Base-by-base conservation (phyloP, 2,888 invertebrate species). In the Dryobota labecula region DNA sequence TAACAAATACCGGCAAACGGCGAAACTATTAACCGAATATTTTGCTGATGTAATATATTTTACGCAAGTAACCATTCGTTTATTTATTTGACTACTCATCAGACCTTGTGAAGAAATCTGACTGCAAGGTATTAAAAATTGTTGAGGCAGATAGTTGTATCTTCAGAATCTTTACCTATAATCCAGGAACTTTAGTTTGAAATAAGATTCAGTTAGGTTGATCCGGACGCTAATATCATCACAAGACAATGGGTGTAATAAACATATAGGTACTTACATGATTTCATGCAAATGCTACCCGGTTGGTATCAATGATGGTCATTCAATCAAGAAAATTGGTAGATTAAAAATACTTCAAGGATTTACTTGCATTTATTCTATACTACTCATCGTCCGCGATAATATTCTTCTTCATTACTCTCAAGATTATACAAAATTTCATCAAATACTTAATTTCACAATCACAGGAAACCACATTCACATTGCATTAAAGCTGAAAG, bases 1-100 rank as follows among this genome's bases (percentile, higher is more conserved):
- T 30, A 81, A 64, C 54, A 81, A 70, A 53, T 53, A 54, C 78
- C 78, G 78, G 77, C 38, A 30, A 67, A 69, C 30, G 30, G 47
- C 30, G 27, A 58, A 49, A 33, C 15, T 3, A 24, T 20, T 13
- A 27, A 13, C 13, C 18, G 24, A 24, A 53, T 60, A 27, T 68
- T 57, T 76, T 30, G 36, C 30, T 38, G 20, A 45, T 57, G 20
- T 38, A 13, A 9, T 30, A 24, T 20, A 53, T 30, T 43, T 27
- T 36, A 56, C 9, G 11, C 13, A 8, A 27, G 24, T 9, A 24
- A 33, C 15, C 20, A 11, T 24, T 56, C 0, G 8, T 11, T 20
- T 41, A 47, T 57, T 43, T n/a, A 27, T 18, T 2, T 20, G 15
- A 20, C 0, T 20, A 36, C 36, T 33, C 5, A 15, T 24, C 6